These are phyloP conservation scores for Amphimedon queenslandica DNA, from an alignment of 37 sponge, comb jelly and placozoan genomes.

Conservation along the genomic window DNA sequence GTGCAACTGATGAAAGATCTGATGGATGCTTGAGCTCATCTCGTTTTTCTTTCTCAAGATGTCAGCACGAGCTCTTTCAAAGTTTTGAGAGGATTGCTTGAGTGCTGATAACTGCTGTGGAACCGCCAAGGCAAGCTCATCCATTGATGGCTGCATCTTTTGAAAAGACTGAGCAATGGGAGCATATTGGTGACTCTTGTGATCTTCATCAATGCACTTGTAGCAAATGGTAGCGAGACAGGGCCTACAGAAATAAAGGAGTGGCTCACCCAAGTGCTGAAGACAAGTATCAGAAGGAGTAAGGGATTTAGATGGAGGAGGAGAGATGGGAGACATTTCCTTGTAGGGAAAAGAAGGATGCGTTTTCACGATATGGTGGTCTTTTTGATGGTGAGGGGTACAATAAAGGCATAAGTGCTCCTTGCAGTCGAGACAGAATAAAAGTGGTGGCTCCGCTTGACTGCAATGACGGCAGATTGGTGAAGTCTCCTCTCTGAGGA, in stretches of 20 bases:
- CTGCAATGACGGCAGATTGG: neutral
- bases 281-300: neutral
- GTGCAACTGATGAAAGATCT: constrained; percentile 38
- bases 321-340: neutral
- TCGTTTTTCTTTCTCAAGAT: constrained; percentile 29
- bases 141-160: constrained; percentile 2
- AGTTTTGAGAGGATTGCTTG: constrained; percentile 8
- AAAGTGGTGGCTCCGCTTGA: neutral
- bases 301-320: neutral
- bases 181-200: constrained; percentile 46
- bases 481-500: constrained; percentile 2
- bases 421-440: constrained; percentile 43
- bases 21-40: constrained; percentile 16
- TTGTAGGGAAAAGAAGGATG: no score
- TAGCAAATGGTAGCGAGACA: constrained; percentile 36
- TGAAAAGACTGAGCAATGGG: constrained; percentile 16
- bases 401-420: constrained; percentile 47
- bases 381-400: constrained; percentile 14
- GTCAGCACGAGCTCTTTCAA: constrained; percentile 22
- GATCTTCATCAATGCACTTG: constrained; percentile 26
- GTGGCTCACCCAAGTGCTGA: constrained; percentile 26
- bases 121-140: constrained; percentile 13
- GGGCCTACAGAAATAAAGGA: constrained; percentile 33
- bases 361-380: constrained; percentile 21
- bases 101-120: constrained; percentile 33